Evolutionary conservation across 2,888 invertebrate genomes (phyloP).

Genomic region (Agonum fuliginosum): DNA sequence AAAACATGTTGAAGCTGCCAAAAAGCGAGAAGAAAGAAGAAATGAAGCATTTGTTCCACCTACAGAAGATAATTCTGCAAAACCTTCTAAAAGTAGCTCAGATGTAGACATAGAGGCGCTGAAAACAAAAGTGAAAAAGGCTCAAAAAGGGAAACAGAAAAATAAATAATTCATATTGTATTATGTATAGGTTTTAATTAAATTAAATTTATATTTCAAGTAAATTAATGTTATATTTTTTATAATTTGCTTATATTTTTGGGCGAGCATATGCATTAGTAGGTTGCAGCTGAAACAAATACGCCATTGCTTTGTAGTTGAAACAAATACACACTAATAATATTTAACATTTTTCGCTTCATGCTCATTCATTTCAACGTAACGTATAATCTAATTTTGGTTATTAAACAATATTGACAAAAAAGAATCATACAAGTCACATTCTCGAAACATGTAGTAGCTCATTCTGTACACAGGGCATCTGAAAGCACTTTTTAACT

Average conservation of each 20-base stretch:
- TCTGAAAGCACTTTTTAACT: too few relatives aligned
- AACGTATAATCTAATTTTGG: too few relatives aligned
- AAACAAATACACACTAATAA: too few relatives aligned
- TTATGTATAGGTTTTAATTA: neutral
- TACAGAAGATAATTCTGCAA: constrained; percentile 74
- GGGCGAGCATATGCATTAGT: too few relatives aligned
- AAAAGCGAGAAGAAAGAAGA: constrained; percentile 84
- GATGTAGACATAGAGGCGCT: constrained; percentile 81
- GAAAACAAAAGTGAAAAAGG: constrained; percentile 85
- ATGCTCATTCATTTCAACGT: too few relatives aligned
- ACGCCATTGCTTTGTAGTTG: too few relatives aligned
- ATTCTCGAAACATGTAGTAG: too few relatives aligned
- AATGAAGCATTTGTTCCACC: constrained; percentile 90
- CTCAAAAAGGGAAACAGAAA: constrained; percentile 74
- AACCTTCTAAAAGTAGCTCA: constrained; percentile 67
- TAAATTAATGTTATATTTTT: neutral
- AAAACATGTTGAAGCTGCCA: constrained; percentile 84
- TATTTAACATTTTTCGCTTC: too few relatives aligned
- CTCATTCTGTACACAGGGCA: too few relatives aligned
- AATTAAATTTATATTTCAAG: neutral
- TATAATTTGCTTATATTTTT: neutral
- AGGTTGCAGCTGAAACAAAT: too few relatives aligned
- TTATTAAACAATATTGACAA: too few relatives aligned
- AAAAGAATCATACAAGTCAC: too few relatives aligned
- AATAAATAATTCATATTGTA: constrained; percentile 53